Evolutionary conservation across 2,113 vertebrate genomes (phyloP).

Genomic region (Thomomys bottae): DNA sequence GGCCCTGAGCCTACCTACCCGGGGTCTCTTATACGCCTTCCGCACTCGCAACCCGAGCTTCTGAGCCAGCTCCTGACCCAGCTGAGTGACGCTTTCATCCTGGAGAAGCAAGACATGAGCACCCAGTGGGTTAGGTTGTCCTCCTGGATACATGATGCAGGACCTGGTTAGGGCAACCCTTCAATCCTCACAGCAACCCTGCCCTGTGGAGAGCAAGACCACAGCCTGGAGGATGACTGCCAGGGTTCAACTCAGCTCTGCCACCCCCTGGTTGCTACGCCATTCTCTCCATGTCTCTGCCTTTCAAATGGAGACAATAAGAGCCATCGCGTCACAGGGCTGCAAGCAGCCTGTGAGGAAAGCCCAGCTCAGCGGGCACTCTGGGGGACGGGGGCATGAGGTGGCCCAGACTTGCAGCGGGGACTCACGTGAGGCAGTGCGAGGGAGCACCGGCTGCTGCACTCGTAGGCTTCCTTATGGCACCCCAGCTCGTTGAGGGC

Average conservation of each 20-base stretch:
- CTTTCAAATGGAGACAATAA: background rate
- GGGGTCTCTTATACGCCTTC: slow-evolving; percentile 92
- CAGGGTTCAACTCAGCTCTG: background rate
- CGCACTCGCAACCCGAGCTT: slow-evolving; percentile 91
- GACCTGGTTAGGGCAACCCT: accelerated
- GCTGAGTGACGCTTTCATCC: slow-evolving; percentile 93
- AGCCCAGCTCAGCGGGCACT: background rate
- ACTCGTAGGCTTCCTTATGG: slow-evolving; percentile 94
- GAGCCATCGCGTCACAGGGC: background rate
- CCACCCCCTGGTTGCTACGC: background rate
- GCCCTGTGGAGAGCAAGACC: accelerated
- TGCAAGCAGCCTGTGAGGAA: too few species aligned
- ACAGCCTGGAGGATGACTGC: background rate
- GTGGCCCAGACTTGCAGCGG: background rate
- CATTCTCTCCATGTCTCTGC: background rate
- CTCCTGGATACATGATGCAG: background rate
- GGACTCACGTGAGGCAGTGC: slow-evolving; percentile 89
- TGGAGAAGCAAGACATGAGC: slow-evolving; percentile 70
- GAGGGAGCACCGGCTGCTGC: slow-evolving; percentile 91
- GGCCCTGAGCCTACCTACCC: slow-evolving; percentile 83
- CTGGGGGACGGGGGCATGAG: background rate
- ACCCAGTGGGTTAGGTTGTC: background rate
- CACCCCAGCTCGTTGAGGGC: slow-evolving; percentile 91
- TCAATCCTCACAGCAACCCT: background rate
- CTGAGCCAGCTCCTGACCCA: slow-evolving; percentile 93